A percentile compares a stretch with the other conserved stretches of the same genome.
phyloP scores from a whole-genome alignment of 2,113 vertebrate species.

The Melanerpes formicivorus region DNA sequence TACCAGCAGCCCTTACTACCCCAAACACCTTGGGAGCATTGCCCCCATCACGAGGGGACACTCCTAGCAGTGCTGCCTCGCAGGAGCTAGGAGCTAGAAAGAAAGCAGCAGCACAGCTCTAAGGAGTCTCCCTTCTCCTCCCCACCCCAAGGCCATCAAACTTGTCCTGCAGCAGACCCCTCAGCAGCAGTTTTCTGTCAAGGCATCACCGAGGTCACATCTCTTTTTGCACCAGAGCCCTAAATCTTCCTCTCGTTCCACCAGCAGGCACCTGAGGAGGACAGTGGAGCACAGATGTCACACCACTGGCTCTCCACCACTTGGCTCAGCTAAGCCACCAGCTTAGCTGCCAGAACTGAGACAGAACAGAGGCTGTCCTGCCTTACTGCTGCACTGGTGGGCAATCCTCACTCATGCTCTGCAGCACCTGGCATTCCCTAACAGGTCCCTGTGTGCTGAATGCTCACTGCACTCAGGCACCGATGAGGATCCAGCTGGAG shows the following conservation, averaged over 20 bases:
- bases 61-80: neutral
- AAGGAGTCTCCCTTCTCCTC: neutral
- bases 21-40: neutral
- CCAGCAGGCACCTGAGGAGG: neutral
- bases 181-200: neutral
- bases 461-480: too few species aligned
- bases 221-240: neutral
- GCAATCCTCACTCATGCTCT: neutral
- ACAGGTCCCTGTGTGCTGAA: neutral
- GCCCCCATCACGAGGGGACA: neutral
- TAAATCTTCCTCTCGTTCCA: neutral
- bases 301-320: neutral
- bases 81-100: neutral
- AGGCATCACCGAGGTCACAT: neutral
- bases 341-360: neutral
- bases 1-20: neutral
- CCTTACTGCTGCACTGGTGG: neutral
- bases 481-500: neutral
- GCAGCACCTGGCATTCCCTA: neutral
- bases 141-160: neutral
- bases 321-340: neutral
- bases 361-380: neutral
- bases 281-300: rapidly evolving
- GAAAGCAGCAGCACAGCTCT: neutral
- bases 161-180: neutral